Percentiles rank a stretch among this genome's conserved stretches.
These are phyloP conservation scores for Vireo altiloquus DNA, from an alignment of 2,113 vertebrate species.

Conservation along the genomic window DNA sequence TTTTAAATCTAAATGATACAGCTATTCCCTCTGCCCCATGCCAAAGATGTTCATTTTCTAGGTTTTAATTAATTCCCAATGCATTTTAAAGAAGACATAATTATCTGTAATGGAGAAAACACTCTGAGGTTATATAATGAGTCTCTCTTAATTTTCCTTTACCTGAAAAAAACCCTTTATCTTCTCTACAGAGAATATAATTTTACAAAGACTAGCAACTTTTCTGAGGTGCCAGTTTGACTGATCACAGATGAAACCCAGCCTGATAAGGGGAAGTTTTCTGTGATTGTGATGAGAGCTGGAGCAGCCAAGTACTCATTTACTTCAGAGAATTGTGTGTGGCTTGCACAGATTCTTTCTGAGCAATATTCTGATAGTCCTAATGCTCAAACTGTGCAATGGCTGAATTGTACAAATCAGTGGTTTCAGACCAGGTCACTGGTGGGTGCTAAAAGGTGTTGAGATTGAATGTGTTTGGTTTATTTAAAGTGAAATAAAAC, in stretches of 20 bases:
- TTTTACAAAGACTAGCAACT: not conserved
- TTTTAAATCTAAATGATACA: not conserved
- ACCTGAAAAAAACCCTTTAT: not conserved
- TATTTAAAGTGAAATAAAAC: not conserved
- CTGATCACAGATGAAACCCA: not conserved
- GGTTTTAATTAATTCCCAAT: not conserved
- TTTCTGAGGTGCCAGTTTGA: not conserved
- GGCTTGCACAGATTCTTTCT: not conserved
- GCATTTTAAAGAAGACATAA: not conserved
- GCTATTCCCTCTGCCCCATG: not conserved
- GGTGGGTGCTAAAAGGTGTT: not conserved
- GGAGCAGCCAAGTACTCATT: not conserved
- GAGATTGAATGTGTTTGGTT: not conserved
- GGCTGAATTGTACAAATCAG: not conserved
- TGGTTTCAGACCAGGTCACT: not conserved
- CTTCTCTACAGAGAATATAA: not conserved
- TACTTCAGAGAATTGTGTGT: not conserved
- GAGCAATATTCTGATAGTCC: not conserved
- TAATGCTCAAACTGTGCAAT: not conserved
- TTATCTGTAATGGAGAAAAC: not conserved
- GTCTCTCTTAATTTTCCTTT: not conserved
- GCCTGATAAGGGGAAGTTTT: not conserved
- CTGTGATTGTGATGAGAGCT: not conserved
- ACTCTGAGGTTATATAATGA: not conserved
- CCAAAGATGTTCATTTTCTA: not conserved